Conservation (phyloP, 2,113 vertebrate genomes). For the Semicossyphus pulcher region DNA sequence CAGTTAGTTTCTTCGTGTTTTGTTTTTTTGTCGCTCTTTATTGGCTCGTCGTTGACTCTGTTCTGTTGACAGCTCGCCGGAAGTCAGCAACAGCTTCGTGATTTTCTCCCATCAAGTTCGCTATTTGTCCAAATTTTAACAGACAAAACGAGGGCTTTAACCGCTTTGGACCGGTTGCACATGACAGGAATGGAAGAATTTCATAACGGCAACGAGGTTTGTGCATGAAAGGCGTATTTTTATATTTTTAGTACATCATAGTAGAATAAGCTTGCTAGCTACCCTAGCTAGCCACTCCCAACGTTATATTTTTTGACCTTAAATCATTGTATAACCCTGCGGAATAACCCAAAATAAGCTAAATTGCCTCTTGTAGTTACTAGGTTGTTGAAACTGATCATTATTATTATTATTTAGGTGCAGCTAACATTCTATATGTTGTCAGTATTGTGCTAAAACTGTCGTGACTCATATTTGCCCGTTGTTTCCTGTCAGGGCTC, state of each 20-base stretch:
- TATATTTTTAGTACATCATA: background rate
- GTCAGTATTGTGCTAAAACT: background rate
- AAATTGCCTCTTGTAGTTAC: too few relatives aligned
- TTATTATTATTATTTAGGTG: too few relatives aligned
- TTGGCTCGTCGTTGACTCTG: conserved; percentile 1
- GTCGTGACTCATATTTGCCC: background rate
- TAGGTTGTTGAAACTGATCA: too few relatives aligned
- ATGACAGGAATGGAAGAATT: conserved; percentile 77
- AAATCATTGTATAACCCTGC: too few relatives aligned
- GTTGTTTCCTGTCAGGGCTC: conserved; percentile 63
- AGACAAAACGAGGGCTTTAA: rapidly evolving
- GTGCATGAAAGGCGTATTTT: background rate
- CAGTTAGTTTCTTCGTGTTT: background rate
- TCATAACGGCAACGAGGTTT: conserved; percentile 77
- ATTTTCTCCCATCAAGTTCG: background rate
- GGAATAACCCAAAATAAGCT: too few relatives aligned
- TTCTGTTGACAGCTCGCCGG: conserved; percentile 15
- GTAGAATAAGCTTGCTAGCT: background rate
- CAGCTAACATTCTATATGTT: too few relatives aligned
- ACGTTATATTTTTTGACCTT: background rate
- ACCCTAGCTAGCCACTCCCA: background rate
- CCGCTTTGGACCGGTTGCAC: rapidly evolving
- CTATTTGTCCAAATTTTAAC: rapidly evolving
- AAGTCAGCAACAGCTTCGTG: background rate
- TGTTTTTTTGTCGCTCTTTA: background rate